Conservation (phyloP, 1,140 invertebrate genomes). For the Pseudomyrmex sp. region DNA sequence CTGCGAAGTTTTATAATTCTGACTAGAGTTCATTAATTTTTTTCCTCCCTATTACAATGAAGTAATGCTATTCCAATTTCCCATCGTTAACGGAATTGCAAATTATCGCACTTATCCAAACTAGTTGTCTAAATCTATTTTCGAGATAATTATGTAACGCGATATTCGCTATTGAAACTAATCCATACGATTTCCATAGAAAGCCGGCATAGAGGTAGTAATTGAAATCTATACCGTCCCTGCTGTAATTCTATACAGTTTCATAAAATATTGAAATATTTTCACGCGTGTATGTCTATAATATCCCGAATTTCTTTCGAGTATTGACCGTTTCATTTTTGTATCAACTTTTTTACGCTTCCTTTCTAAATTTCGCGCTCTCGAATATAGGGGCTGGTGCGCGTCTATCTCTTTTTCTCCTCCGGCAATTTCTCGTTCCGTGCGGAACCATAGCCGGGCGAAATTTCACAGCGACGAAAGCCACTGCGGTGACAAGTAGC, state of each 20-base stretch:
- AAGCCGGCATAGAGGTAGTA: conserved; percentile 28
- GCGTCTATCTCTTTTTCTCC: conserved; percentile 16
- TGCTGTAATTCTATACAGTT: conserved; percentile 33
- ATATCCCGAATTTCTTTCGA: not conserved
- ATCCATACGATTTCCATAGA: conserved; percentile 35
- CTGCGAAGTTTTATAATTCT: too few relatives aligned
- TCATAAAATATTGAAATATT: not conserved
- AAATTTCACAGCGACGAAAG: conserved; percentile 72
- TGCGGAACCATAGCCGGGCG: conserved; percentile 69
- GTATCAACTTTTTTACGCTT: conserved; percentile 52
- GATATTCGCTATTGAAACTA: conserved; percentile 38
- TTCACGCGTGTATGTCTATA: not conserved
- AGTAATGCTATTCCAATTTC: not conserved
- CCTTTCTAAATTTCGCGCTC: conserved; percentile 47
- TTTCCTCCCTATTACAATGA: too few relatives aligned
- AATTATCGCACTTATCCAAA: not conserved
- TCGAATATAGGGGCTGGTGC: conserved; percentile 53
- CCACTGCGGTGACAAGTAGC: conserved; percentile 77
- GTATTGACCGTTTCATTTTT: conserved; percentile 7
- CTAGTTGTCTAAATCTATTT: conserved; percentile 28
- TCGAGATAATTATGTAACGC: conserved; percentile 46
- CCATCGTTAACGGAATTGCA: not conserved
- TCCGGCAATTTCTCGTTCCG: conserved; percentile 56
- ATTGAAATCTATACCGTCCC: not conserved
- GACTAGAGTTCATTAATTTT: too few relatives aligned